Conservation (phyloP, 2,797 vertebrate species). For the Nannoperca australis region DNA sequence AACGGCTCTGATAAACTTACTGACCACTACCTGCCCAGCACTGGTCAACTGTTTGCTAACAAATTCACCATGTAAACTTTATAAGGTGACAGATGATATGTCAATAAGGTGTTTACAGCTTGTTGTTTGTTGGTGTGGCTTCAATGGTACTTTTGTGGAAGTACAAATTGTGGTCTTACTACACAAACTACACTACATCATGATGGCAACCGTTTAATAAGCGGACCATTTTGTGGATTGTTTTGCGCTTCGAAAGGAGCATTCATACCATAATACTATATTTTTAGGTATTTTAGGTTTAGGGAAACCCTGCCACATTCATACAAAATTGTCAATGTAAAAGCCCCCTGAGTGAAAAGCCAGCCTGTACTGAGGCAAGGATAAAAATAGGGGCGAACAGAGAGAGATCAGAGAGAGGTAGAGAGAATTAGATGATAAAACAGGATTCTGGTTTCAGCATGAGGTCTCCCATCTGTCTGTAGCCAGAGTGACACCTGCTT, state of each 20-base stretch:
- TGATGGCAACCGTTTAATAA: not conserved
- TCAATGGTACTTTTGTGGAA: not conserved
- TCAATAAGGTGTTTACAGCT: too few relatives aligned
- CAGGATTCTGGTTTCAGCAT: constrained; percentile 51
- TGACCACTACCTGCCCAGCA: not conserved
- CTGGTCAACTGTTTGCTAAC: not conserved
- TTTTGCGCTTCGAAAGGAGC: not conserved
- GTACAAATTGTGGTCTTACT: not conserved
- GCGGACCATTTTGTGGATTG: constrained; percentile 2
- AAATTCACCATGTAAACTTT: too few relatives aligned
- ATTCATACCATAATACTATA: not conserved
- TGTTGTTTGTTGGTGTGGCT: not conserved
- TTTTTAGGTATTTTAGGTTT: constrained; percentile 1
- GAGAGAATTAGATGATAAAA: constrained; percentile 51
- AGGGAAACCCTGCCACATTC: constrained; percentile 20
- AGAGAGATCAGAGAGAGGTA: constrained; percentile 36
- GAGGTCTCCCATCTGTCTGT: constrained; percentile 54
- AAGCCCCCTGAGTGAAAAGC: constrained; percentile 21
- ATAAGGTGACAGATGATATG: too few relatives aligned
- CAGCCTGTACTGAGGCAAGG: constrained; percentile 18
- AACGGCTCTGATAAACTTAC: not conserved
- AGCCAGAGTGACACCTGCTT: constrained; percentile 58
- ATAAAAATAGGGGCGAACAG: constrained; percentile 32
- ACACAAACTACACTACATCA: not conserved
- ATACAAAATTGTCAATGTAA: constrained; percentile 1